These are phyloP conservation scores for Sisyra nigra DNA, from an alignment of 2,888 invertebrate species.

Conservation along the genomic window DNA sequence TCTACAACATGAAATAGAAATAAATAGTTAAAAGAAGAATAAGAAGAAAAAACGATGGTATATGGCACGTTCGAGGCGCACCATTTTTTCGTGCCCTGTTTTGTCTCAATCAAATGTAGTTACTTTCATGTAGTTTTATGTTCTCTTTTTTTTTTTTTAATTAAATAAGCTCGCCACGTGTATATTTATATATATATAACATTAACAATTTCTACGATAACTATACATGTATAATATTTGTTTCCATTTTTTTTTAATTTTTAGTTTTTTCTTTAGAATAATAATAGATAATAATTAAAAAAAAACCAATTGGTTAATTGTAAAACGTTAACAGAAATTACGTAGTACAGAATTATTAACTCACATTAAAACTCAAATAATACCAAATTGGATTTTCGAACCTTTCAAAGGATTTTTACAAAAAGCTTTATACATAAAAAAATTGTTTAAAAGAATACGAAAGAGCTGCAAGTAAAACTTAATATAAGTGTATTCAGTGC, in stretches of 20 bases:
- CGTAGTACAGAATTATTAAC: too few relatives aligned
- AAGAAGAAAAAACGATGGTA: not conserved
- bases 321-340: conserved; percentile 1
- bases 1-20: conserved; percentile 8
- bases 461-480: too few relatives aligned
- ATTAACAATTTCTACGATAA: conserved; percentile 7
- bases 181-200: conserved; percentile 8
- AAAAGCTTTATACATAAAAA: too few relatives aligned
- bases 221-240: conserved; percentile 6
- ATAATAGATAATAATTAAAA: conserved; percentile 2
- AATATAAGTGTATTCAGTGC: too few relatives aligned
- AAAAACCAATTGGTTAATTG: not conserved
- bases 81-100: conserved; percentile 5
- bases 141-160: not conserved
- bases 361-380: too few relatives aligned
- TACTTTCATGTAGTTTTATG: too few relatives aligned
- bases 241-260: not conserved
- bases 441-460: too few relatives aligned
- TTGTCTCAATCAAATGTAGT: too few relatives aligned
- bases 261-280: not conserved
- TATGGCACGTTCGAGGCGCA: conserved; percentile 6
- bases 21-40: not conserved
- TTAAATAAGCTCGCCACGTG: conserved; percentile 9
- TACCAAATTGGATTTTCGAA: too few relatives aligned
- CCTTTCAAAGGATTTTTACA: too few relatives aligned